Base-by-base conservation (phyloP, 2,888 invertebrate species). In the Cephus pulcher region DNA sequence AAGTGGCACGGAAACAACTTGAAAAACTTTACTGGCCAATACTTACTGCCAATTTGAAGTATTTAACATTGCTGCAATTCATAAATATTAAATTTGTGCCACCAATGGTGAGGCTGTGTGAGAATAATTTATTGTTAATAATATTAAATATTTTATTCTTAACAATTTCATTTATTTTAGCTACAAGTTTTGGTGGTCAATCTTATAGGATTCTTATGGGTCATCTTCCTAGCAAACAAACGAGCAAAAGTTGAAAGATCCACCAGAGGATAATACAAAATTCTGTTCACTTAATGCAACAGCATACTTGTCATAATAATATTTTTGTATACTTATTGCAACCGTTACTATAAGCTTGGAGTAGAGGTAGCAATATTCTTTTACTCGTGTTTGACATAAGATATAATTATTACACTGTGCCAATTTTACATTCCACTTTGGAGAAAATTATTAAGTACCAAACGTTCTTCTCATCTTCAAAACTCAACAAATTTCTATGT, bases 131-230 rank as follows among this genome's bases (percentile, higher is more conserved):
- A 23, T 9, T 23, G 23, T 74, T 71, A 70, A 73, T 69, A 73
- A 75, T 76, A 35, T 79, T 68, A 34, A 40, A 74, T 68, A 69
- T 75, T 69, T 33, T 34, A 15, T 12, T 75, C 69, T 34, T 75
- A 76, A 75, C 40, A 33, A 69, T 81, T 74, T 71, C 56, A 82
- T 80, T 85, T 87, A 79, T 84, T 94, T 95, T 92, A 96, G 96
- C 91, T 97, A 77, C 93, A 96, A 84, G 95, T 96, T n/a, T 92
- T 96, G 15, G 93, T 95, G 79, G 94, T 94, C 89, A 96, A 96
- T 88, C 86, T 96, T n/a, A 94, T 97, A 79, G 95, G 96, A 74
- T 95, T 96, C 88, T 93, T 95, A 84, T 97, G 96, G 96, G 94
- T 95, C 1, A 94, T 96, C 89, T 96, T 95, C 88, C 88, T 97